These are phyloP conservation scores for Pristionchus entomophagus DNA, from an alignment of 2,888 invertebrate genomes.

Conservation along the genomic window DNA sequence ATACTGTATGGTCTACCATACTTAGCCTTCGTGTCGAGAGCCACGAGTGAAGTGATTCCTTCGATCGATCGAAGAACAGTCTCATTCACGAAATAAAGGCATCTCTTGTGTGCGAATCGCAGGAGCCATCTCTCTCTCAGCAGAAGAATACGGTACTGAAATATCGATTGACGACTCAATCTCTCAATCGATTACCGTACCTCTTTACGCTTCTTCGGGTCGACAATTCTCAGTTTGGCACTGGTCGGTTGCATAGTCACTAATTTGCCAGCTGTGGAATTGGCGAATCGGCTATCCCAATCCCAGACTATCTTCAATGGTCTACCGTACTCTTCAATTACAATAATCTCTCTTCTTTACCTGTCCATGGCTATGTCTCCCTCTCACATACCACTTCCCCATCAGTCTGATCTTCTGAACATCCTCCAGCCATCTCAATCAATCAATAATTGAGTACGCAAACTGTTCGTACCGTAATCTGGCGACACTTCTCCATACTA, in stretches of 20 bases:
- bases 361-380: slow-evolving; percentile 38
- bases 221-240: slow-evolving; percentile 14
- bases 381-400: slow-evolving; percentile 13
- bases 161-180: too few relatives aligned
- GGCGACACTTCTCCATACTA: slow-evolving; percentile 33
- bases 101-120: neutral
- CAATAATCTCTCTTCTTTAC: neutral
- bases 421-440: slow-evolving; percentile 46
- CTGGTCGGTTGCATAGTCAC: slow-evolving; percentile 3
- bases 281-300: neutral
- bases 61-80: slow-evolving; percentile 22
- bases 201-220: slow-evolving; percentile 27
- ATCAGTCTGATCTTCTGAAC: neutral
- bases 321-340: neutral
- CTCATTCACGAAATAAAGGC: slow-evolving; percentile 16
- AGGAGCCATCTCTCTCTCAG: slow-evolving; percentile 38
- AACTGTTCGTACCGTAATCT: slow-evolving; percentile 15
- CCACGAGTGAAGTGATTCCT: slow-evolving; percentile 42
- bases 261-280: neutral
- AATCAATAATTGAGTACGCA: neutral
- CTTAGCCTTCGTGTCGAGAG: slow-evolving; percentile 22
- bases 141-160: slow-evolving; percentile 24
- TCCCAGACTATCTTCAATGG: slow-evolving; percentile 32
- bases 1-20: neutral
- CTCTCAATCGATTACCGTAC: neutral